Percentiles rank a stretch among this genome's conserved stretches.
These are phyloP conservation scores for Hypotaenidia okinawae DNA, from an alignment of 2,797 vertebrate species.

Conservation along the genomic window DNA sequence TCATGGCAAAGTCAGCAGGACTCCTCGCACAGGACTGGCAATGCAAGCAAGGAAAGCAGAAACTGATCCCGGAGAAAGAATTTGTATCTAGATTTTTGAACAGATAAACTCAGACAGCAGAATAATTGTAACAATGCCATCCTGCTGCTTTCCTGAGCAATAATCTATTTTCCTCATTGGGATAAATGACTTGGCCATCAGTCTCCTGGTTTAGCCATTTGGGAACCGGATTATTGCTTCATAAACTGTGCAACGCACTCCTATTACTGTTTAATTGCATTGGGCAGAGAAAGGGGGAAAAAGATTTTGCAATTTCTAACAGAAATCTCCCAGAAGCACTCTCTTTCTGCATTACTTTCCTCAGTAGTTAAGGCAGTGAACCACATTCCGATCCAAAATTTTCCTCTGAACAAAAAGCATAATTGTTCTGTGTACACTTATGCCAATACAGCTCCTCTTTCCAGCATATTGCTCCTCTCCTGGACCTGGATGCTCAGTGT, in stretches of 20 bases:
- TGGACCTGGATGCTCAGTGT: constrained; percentile 35
- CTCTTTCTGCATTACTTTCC: constrained; percentile 29
- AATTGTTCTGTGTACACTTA: constrained; percentile 7
- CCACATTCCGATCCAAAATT: constrained; percentile 40
- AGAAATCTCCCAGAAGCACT: constrained; percentile 42
- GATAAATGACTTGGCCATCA: constrained; percentile 75
- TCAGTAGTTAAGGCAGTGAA: constrained; percentile 35
- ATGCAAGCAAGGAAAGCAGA: not conserved
- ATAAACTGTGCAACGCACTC: constrained; percentile 68
- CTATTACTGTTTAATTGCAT: constrained; percentile 73
- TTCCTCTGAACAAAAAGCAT: constrained; percentile 29
- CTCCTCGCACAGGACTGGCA: not conserved
- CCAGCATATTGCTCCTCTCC: constrained; percentile 21
- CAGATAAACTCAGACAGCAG: constrained; percentile 54
- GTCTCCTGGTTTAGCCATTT: constrained; percentile 70
- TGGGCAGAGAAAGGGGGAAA: constrained; percentile 56
- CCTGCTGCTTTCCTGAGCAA: constrained; percentile 67
- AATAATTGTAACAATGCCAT: constrained; percentile 55
- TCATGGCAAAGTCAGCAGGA: not conserved
- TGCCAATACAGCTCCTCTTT: constrained; percentile 12
- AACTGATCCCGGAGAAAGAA: constrained; percentile 39
- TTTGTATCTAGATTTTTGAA: constrained; percentile 18
- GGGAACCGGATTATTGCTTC: constrained; percentile 76
- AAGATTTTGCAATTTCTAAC: constrained; percentile 58
- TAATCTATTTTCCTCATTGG: constrained; percentile 71